Percentiles rank a stretch among this genome's conserved stretches.
phyloP scores from a whole-genome alignment of 2,113 vertebrate genomes.

The Leucopsar rothschildi region DNA sequence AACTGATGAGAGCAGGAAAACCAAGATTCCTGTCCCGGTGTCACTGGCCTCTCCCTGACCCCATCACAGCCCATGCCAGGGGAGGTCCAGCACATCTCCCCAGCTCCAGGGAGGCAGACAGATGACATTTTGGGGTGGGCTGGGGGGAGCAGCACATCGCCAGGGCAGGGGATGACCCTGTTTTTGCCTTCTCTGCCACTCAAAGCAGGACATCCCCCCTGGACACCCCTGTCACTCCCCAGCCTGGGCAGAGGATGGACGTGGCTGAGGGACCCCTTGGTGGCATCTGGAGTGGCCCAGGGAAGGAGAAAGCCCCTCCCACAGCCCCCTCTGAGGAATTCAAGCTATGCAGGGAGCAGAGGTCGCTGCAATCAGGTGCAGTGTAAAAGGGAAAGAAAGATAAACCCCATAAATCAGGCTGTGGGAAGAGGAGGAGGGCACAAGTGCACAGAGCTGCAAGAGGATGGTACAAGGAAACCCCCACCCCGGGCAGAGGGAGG shows the following conservation, averaged over 20 bases:
- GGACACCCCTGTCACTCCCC: neutral
- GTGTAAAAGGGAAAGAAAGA: constrained; percentile 20
- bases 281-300: neutral
- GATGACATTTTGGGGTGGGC: neutral
- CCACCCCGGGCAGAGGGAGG: neutral
- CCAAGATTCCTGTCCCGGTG: fast-evolving
- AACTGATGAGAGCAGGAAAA: neutral
- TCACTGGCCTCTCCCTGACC: neutral
- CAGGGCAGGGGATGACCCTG: neutral
- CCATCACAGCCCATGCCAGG: too few species aligned
- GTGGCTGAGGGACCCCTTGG: fast-evolving
- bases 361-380: neutral
- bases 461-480: neutral
- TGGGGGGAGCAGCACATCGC: neutral
- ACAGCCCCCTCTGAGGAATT: constrained; percentile 18
- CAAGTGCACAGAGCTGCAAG: neutral
- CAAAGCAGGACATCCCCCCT: neutral
- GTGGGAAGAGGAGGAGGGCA: neutral
- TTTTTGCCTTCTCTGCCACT: neutral
- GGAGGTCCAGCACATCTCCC: neutral
- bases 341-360: constrained; percentile 8
- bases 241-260: neutral
- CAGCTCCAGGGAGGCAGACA: neutral
- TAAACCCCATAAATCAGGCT: constrained; percentile 17
- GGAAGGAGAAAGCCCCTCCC: neutral